Evolutionary conservation across 53 echinoderm and acorn worm genomes (phyloP).

Genomic region (Hippasteria phrygiana): DNA sequence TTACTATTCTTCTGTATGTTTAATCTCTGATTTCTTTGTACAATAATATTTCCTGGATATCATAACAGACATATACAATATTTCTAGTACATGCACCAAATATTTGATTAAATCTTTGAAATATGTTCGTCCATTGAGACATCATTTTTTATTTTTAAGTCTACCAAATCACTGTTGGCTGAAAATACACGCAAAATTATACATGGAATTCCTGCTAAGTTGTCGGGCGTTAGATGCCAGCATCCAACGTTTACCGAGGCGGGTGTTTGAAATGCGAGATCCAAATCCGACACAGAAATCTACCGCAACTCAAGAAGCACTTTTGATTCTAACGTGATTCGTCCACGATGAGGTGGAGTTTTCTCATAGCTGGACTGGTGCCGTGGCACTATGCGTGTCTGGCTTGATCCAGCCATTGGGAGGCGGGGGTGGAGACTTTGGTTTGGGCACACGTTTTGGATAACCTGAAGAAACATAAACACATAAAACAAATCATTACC

Average conservation of each 20-base stretch:
- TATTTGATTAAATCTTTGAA: neutral
- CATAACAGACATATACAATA: neutral
- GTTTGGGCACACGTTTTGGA: slow-evolving; percentile 69
- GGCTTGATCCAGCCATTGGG: slow-evolving; percentile 61
- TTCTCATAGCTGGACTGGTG: slow-evolving; percentile 34
- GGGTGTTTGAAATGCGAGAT: neutral
- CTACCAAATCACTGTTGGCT: neutral
- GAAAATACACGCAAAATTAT: too few relatives aligned
- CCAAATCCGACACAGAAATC: neutral
- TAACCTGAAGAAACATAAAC: slow-evolving; percentile 53
- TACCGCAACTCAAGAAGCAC: neutral
- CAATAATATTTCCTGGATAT: neutral
- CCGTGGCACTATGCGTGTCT: slow-evolving; percentile 30
- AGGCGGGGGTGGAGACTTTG: slow-evolving; percentile 57
- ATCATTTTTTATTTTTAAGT: too few relatives aligned
- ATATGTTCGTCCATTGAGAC: neutral
- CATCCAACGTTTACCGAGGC: neutral
- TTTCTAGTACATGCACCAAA: neutral
- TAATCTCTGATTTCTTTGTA: neutral
- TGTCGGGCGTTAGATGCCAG: slow-evolving; percentile 13
- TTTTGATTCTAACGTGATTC: neutral
- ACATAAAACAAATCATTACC: neutral
- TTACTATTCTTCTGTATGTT: neutral
- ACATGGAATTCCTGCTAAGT: too few relatives aligned
- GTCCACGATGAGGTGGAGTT: neutral